phyloP scores from a whole-genome alignment of 2,113 vertebrate genomes.

The Castor canadensis region DNA sequence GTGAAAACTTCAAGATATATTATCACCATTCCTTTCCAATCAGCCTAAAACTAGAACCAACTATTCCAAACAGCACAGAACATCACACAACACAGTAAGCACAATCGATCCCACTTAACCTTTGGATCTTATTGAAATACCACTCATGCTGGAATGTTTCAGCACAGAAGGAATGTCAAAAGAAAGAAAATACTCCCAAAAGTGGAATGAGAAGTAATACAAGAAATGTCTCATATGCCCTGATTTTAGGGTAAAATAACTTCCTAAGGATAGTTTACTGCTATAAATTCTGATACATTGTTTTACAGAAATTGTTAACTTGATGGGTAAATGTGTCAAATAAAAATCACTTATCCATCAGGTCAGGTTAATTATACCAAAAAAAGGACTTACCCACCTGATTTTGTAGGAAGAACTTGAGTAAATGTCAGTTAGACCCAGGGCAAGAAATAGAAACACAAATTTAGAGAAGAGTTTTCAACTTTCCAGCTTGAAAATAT shows the following conservation, averaged over 20 bases:
- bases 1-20: background rate
- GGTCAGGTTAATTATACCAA: background rate
- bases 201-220: background rate
- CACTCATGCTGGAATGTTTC: background rate
- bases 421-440: background rate
- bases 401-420: background rate
- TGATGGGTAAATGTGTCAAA: background rate
- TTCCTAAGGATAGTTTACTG: background rate
- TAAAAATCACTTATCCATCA: background rate
- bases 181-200: background rate
- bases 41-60: background rate
- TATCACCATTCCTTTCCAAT: background rate
- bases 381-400: background rate
- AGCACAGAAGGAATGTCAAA: slow-evolving; percentile 4
- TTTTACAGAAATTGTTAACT: background rate
- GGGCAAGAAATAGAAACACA: background rate
- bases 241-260: background rate
- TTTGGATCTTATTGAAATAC: slow-evolving; percentile 12
- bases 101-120: background rate
- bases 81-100: slow-evolving; percentile 2
- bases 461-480: background rate
- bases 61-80: background rate
- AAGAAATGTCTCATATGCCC: background rate
- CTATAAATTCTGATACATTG: background rate
- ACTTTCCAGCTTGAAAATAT: background rate